A percentile compares a stretch with the other conserved stretches of the same genome.
Evolutionary conservation across 2,888 invertebrate species (phyloP).

Genomic region (Dynastes tityus): DNA sequence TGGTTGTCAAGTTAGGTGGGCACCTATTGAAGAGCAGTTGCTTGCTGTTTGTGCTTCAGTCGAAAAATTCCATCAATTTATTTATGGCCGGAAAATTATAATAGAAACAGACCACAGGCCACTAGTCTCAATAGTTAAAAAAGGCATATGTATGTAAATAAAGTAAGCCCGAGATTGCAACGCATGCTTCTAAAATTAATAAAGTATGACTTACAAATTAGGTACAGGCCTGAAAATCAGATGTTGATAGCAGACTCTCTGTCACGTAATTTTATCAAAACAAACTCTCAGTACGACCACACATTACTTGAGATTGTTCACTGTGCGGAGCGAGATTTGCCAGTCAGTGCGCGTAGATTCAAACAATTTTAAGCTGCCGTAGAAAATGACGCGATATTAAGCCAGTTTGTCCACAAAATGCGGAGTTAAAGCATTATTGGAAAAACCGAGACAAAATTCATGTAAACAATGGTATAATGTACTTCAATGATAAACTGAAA

Average conservation of each 20-base stretch:
- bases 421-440: slow-evolving; percentile 6
- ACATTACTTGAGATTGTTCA: neutral
- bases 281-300: neutral
- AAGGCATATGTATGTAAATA: no score
- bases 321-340: neutral
- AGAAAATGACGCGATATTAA: no score
- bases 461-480: neutral
- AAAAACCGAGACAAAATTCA: neutral
- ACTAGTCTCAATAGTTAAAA: no score
- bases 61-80: no score
- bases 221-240: neutral
- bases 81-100: no score
- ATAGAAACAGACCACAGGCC: no score
- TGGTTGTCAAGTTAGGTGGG: no score
- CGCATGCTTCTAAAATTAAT: neutral
- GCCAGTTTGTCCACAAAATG: neutral
- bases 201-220: neutral
- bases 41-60: no score
- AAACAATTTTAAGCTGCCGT: no score
- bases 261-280: neutral
- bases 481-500: neutral
- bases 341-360: neutral
- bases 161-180: no score
- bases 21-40: no score
- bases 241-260: neutral